These are phyloP conservation scores for Subacronicta megacephala DNA, from an alignment of 2,888 invertebrate species.

Conservation along the genomic window DNA sequence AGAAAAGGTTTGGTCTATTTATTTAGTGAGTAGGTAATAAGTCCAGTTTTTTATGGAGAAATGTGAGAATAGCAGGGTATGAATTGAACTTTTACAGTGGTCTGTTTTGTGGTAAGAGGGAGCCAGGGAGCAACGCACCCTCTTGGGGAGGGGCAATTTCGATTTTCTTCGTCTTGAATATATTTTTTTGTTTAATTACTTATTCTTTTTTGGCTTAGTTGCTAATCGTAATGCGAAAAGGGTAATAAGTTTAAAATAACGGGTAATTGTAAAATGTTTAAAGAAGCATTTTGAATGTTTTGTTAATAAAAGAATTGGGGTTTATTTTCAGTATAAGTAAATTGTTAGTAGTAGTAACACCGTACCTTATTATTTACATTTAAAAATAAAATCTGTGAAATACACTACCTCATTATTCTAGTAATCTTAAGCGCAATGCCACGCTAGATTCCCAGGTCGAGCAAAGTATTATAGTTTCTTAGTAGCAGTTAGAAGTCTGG, in stretches of 20 bases:
- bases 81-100: slow-evolving; percentile 10
- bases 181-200: slow-evolving; percentile 56
- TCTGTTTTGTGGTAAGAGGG: slow-evolving; percentile 37
- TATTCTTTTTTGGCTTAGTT: slow-evolving; percentile 44
- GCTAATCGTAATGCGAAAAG: slow-evolving; percentile 50
- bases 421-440: too few species aligned
- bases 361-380: too few species aligned
- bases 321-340: too few species aligned
- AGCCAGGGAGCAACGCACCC: slow-evolving; percentile 60
- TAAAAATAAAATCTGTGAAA: too few species aligned
- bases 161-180: slow-evolving; percentile 59
- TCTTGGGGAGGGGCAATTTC: slow-evolving; percentile 54
- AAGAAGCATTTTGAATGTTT: slow-evolving; percentile 19
- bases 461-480: too few species aligned
- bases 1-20: too few species aligned
- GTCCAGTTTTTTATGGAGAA: too few species aligned
- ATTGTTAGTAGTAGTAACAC: too few species aligned
- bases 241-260: slow-evolving; percentile 46
- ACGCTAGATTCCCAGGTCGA: too few species aligned
- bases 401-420: too few species aligned
- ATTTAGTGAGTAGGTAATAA: too few species aligned
- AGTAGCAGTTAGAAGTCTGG: too few species aligned
- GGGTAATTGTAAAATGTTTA: slow-evolving; percentile 39
- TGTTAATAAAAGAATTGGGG: slow-evolving; percentile 3
- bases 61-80: not conserved